Evolutionary conservation across 2,113 vertebrate genomes (phyloP).

Genomic region (Erythrocercus mccallii): DNA sequence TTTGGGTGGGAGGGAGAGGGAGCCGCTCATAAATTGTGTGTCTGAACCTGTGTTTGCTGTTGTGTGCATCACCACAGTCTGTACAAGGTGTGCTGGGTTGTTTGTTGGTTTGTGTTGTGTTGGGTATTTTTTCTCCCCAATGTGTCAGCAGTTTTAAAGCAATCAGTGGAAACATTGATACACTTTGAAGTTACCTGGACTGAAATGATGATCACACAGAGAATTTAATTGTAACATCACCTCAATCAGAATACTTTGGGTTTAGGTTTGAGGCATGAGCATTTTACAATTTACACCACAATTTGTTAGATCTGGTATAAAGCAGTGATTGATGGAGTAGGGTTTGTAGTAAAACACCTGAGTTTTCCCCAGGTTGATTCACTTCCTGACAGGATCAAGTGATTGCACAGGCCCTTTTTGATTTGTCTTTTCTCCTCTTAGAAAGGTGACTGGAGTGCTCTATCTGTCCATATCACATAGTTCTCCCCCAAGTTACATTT

Average conservation of each 20-base stretch:
- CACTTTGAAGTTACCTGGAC: background rate
- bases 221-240: background rate
- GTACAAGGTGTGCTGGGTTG: background rate
- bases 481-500: background rate
- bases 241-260: background rate
- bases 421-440: background rate
- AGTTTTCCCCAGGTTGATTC: background rate
- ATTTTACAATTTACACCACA: background rate
- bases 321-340: background rate
- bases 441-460: background rate
- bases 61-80: background rate
- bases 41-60: conserved; percentile 11
- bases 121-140: background rate
- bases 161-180: conserved; percentile 10
- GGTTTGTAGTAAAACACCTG: background rate
- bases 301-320: background rate
- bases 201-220: background rate
- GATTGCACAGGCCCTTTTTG: background rate
- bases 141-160: conserved; percentile 5
- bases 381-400: background rate
- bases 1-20: conserved; percentile 1
- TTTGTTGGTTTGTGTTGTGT: background rate
- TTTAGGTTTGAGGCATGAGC: background rate
- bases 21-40: background rate
- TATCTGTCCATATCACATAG: background rate